Evolutionary conservation across 2,797 vertebrate genomes (phyloP).

Genomic region (Epinephelus coioides): DNA sequence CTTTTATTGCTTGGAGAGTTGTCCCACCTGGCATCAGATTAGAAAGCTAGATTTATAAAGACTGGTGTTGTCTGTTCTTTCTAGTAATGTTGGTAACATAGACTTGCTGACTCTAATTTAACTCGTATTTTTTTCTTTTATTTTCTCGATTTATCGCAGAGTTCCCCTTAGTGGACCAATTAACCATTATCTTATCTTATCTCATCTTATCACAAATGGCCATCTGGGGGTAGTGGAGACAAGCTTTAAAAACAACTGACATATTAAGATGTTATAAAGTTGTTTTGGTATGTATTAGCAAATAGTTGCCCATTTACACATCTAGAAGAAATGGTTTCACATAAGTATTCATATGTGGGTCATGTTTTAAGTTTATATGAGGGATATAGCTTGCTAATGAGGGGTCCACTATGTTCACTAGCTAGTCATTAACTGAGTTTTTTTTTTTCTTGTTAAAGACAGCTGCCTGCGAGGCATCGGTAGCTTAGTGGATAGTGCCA

Average conservation of each 20-base stretch:
- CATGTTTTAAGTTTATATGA: background rate
- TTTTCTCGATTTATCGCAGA: background rate
- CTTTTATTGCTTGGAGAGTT: background rate
- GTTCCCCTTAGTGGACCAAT: background rate
- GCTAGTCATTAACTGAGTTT: background rate
- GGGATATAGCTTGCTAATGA: background rate
- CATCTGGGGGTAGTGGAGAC: background rate
- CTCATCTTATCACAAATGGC: slow-evolving; percentile 3
- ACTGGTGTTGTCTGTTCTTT: background rate
- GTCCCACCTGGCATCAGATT: background rate
- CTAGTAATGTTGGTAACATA: background rate
- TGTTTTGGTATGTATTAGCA: background rate
- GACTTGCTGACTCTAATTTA: background rate
- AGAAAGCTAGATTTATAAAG: background rate
- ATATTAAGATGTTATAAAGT: background rate
- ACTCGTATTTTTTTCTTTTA: background rate
- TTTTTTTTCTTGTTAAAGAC: background rate
- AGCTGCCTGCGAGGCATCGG: background rate
- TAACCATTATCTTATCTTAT: background rate
- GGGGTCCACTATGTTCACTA: background rate
- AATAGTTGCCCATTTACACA: background rate
- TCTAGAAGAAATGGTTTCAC: background rate
- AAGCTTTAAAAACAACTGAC: background rate
- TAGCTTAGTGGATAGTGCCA: too few relatives aligned
- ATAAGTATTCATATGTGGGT: background rate